Conservation (phyloP, 2,888 invertebrate species). For the Dolomedes plantarius region DNA sequence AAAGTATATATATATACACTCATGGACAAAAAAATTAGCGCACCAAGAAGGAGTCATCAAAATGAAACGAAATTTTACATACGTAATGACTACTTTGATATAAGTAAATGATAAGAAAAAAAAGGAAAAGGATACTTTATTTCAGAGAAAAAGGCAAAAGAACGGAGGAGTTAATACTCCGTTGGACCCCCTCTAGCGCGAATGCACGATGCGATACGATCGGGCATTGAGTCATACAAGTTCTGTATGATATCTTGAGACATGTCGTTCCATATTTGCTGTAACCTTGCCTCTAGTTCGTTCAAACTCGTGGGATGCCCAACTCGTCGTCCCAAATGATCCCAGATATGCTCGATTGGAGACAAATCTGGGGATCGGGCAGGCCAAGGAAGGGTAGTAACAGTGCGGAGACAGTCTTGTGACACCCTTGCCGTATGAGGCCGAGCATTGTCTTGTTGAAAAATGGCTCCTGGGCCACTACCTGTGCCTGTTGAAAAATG, state of each 20-base stretch:
- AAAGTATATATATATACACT: background rate
- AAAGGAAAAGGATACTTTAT: no score
- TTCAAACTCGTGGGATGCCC: constrained; percentile 1
- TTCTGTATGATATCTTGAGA: background rate
- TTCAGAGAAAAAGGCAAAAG: no score
- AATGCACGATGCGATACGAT: no score
- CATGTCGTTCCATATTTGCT: constrained; percentile 25
- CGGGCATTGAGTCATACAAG: no score
- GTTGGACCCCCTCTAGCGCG: no score
- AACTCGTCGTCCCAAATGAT: constrained; percentile 3
- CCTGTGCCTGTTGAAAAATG: background rate
- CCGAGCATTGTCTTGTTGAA: background rate
- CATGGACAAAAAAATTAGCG: background rate
- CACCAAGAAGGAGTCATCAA: background rate
- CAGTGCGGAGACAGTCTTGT: background rate
- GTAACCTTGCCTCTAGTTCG: constrained; percentile 16
- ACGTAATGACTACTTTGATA: no score
- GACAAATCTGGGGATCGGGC: constrained; percentile 6
- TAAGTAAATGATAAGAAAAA: no score
- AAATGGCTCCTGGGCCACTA: background rate
- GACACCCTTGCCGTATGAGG: background rate
- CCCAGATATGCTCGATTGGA: constrained; percentile 15
- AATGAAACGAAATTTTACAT: background rate
- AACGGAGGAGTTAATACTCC: no score
- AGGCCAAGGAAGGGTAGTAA: constrained; percentile 7